Conservation (phyloP, 2,888 invertebrate genomes). For the Ischnura elegans region DNA sequence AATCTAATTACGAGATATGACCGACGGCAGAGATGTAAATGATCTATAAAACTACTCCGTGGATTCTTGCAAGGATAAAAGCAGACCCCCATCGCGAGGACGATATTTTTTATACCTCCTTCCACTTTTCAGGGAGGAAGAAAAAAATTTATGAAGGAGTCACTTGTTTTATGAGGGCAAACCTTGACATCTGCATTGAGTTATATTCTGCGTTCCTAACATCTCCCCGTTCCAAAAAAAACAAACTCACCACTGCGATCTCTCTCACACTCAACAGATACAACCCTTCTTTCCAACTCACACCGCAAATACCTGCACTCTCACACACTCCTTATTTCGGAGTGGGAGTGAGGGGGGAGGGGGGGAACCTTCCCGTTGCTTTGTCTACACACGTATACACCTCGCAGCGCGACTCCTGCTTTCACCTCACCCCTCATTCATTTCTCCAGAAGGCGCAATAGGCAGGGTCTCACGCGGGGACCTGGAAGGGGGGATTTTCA, state of each 20-base stretch:
- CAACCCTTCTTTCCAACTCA: not conserved
- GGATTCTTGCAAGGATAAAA: slow-evolving; percentile 20
- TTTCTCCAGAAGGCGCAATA: slow-evolving; percentile 19
- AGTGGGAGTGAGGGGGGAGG: too few relatives aligned
- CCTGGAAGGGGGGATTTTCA: not conserved
- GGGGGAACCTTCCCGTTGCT: slow-evolving; percentile 33
- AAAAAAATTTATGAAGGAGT: slow-evolving; percentile 51
- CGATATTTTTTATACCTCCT: not conserved
- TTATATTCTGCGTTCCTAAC: slow-evolving; percentile 57
- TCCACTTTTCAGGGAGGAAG: not conserved
- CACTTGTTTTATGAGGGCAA: slow-evolving; percentile 67
- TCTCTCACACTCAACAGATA: not conserved
- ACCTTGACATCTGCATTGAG: slow-evolving; percentile 66
- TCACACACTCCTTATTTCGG: not conserved
- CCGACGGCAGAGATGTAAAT: not conserved
- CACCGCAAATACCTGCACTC: not conserved
- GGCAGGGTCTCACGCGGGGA: not conserved
- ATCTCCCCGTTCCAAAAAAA: slow-evolving; percentile 29
- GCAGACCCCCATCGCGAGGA: slow-evolving; percentile 8
- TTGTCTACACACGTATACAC: slow-evolving; percentile 67
- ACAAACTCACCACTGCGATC: not conserved
- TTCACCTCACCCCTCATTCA: slow-evolving; percentile 53
- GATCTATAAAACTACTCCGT: slow-evolving; percentile 39
- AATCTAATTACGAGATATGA: slow-evolving; percentile 42
- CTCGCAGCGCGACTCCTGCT: slow-evolving; percentile 43